Conservation (phyloP, 2,113 vertebrate species). For the Dasyornis broadbenti region DNA sequence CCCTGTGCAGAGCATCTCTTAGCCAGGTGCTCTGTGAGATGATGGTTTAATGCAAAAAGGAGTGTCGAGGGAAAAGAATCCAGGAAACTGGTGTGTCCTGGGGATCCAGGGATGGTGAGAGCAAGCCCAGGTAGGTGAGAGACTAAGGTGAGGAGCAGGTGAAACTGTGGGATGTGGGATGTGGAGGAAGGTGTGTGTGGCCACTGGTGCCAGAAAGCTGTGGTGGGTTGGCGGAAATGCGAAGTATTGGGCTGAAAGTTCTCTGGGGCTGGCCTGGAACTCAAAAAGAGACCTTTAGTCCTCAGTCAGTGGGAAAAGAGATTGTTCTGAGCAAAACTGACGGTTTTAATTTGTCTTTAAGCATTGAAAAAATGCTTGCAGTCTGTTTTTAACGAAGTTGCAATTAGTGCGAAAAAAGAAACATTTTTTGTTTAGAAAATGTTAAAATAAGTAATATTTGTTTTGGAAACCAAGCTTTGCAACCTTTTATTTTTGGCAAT, state of each 20-base stretch:
- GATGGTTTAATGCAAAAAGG: not conserved
- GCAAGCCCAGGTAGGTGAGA: not conserved
- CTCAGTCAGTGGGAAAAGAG: not conserved
- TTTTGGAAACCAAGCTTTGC: not conserved
- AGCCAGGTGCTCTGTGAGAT: not conserved
- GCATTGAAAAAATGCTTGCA: not conserved
- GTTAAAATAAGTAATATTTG: not conserved
- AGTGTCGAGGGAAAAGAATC: not conserved
- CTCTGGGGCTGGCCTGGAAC: not conserved
- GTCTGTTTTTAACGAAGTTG: not conserved
- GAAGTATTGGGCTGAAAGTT: not conserved
- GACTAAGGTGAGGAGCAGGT: accelerated
- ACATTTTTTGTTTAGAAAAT: not conserved
- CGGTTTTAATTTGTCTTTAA: not conserved
- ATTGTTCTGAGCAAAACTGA: not conserved
- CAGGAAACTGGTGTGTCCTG: not conserved
- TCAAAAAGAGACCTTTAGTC: not conserved
- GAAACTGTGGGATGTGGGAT: not conserved
- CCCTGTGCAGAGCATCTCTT: accelerated
- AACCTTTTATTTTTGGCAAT: not conserved
- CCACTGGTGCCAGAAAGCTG: not conserved
- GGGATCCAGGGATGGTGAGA: not conserved
- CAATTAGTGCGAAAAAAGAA: not conserved
- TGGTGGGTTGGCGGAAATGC: not conserved
- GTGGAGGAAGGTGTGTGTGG: not conserved